Percentiles rank a stretch among this genome's conserved stretches.
These are phyloP conservation scores for Drosophila subobscura DNA, from an alignment of 1,140 invertebrate species.

Conservation along the genomic window DNA sequence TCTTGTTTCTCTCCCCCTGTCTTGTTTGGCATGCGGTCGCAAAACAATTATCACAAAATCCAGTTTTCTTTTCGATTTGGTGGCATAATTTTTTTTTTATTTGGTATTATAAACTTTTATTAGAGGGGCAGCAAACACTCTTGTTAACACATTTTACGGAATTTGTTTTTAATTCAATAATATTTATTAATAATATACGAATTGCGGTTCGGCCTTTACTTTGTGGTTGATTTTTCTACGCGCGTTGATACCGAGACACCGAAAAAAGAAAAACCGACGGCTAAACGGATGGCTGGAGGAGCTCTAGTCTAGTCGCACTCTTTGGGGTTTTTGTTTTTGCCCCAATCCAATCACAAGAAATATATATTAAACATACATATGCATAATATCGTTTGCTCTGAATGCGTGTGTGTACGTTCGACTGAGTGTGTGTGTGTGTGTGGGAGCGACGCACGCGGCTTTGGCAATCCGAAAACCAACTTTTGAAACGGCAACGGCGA, in stretches of 20 bases:
- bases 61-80: slow-evolving; percentile 32
- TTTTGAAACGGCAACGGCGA: slow-evolving; percentile 69
- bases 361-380: slow-evolving; percentile 70
- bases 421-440: slow-evolving; percentile 18
- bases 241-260: slow-evolving; percentile 15
- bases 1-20: neutral
- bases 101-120: slow-evolving; percentile 47
- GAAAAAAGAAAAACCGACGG: slow-evolving; percentile 43
- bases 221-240: slow-evolving; percentile 24
- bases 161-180: slow-evolving; percentile 45
- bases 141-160: slow-evolving; percentile 64
- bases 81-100: slow-evolving; percentile 15
- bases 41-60: slow-evolving; percentile 51
- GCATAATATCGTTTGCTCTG: slow-evolving; percentile 53
- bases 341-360: slow-evolving; percentile 74
- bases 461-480: slow-evolving; percentile 64
- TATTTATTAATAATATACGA: slow-evolving; percentile 49
- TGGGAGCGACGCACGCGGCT: slow-evolving; percentile 44
- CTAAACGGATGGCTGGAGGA: slow-evolving; percentile 22
- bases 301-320: slow-evolving; percentile 28
- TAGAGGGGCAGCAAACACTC: slow-evolving; percentile 41
- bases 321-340: slow-evolving; percentile 54
- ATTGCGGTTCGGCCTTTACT: slow-evolving; percentile 43
- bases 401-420: slow-evolving; percentile 43
- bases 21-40: slow-evolving; percentile 2